Base-by-base conservation (phyloP, 23 tunicate species). In the Botrylloides violaceus region DNA sequence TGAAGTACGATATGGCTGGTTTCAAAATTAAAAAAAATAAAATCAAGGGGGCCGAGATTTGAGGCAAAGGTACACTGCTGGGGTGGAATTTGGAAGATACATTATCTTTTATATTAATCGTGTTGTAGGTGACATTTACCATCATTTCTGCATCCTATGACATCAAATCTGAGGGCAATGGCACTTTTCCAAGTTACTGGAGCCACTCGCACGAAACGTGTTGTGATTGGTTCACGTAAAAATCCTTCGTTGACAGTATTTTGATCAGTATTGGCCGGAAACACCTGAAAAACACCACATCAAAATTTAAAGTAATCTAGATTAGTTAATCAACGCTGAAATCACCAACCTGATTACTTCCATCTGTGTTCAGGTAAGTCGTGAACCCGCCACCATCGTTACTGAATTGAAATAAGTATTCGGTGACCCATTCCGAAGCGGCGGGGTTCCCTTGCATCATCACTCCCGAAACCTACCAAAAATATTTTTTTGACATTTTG, bases 91-190 rank as follows among this genome's bases (percentile, higher is more conserved):
- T n/a, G n/a, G n/a, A n/a, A n/a, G n/a, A n/a, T n/a, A n/a, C n/a
- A n/a, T n/a, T n/a, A n/a, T n/a, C n/a, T n/a, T n/a, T n/a, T n/a
- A n/a, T n/a, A n/a, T n/a, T n/a, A n/a, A n/a, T n/a, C n/a, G n/a
- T n/a, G n/a, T n/a, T n/a, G n/a, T n/a, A n/a, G n/a, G n/a, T n/a
- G n/a, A n/a, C n/a, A n/a, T n/a, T 48, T 32, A 79, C 86, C 82
- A 49, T 53, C 83, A 34, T 76, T 84, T 2, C 79, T 73, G 66
- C 98, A 91, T 23, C 98, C 98, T 2, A 91, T 59, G 20, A 91
- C 76, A 49, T 91, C 98, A 39, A 91, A 49, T 24, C 91, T 60
- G 47, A 91, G 30, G 0, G 98, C 98, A 61, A 91, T 83, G 71
- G 64, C 83, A 29, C 49, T 64, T 50, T 68, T 79, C 98, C 98